Percentiles rank a stretch among this genome's conserved stretches.
These are phyloP conservation scores for Philereme transversata DNA, from an alignment of 2,888 invertebrate genomes.

Conservation along the genomic window DNA sequence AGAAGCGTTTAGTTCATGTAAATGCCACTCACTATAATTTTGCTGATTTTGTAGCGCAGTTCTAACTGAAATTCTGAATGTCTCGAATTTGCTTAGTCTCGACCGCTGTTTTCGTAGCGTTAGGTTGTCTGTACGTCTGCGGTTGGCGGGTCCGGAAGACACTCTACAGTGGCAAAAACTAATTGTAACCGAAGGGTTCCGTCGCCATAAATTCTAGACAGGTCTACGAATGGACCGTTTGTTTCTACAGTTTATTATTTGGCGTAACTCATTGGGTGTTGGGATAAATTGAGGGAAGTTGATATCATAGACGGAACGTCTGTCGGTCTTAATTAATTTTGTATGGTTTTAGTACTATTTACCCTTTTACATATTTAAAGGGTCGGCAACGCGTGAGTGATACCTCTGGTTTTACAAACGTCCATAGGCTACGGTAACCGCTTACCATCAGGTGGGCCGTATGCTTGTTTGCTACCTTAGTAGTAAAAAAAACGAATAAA, in stretches of 20 bases:
- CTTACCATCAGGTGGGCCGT: too few species aligned
- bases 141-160: slow-evolving; percentile 49
- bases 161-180: slow-evolving; percentile 69
- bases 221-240: slow-evolving; percentile 39
- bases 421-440: too few species aligned
- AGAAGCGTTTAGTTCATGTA: too few species aligned
- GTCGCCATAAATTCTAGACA: slow-evolving; percentile 61
- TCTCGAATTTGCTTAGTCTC: neutral
- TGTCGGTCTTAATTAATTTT: slow-evolving; percentile 20
- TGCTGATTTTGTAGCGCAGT: too few species aligned
- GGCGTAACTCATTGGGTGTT: slow-evolving; percentile 37
- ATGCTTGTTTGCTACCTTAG: too few species aligned
- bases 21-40: too few species aligned
- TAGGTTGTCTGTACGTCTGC: slow-evolving; percentile 49
- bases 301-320: slow-evolving; percentile 20
- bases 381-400: too few species aligned
- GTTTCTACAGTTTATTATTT: slow-evolving; percentile 41
- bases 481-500: too few species aligned
- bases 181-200: slow-evolving; percentile 62
- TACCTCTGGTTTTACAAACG: too few species aligned
- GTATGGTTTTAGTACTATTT: too few species aligned
- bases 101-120: slow-evolving; percentile 49
- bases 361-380: too few species aligned
- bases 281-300: slow-evolving; percentile 34
- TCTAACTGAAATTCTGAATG: too few species aligned